Conservation (phyloP, 2,888 invertebrate species). For the Leucophora obtusa region DNA sequence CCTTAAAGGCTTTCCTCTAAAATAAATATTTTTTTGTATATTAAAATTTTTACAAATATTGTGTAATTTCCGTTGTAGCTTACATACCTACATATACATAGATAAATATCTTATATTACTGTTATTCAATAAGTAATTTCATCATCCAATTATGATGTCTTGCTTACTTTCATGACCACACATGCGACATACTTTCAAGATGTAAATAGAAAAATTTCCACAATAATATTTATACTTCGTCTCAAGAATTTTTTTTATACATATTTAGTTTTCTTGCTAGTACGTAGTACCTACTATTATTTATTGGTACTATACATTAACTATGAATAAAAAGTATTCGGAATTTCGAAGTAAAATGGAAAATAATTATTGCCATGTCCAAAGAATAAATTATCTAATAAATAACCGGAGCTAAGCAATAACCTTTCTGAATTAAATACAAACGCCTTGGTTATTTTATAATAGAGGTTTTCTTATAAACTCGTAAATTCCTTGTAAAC, state of each 20-base stretch:
- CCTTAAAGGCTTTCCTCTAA: not conserved
- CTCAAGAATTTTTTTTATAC: not conserved
- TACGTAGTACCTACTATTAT: not conserved
- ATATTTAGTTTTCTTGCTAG: not conserved
- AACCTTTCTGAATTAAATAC: too few species aligned
- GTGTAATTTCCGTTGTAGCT: not conserved
- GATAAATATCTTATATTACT: not conserved
- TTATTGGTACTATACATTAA: too few species aligned
- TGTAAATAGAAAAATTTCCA: not conserved
- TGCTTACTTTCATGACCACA: not conserved
- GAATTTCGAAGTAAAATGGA: too few species aligned
- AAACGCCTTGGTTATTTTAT: too few species aligned
- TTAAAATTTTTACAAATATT: not conserved
- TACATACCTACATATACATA: not conserved
- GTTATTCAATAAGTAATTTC: not conserved
- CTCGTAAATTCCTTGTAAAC: too few species aligned
- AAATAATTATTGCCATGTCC: too few species aligned
- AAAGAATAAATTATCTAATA: too few species aligned
- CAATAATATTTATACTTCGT: not conserved
- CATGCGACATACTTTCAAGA: not conserved
- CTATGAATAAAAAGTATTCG: too few species aligned
- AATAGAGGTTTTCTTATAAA: too few species aligned
- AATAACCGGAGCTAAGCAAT: too few species aligned
- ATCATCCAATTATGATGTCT: not conserved
- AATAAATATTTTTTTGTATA: not conserved